Conservation (phyloP, 2,797 vertebrate genomes). For the Dryobates pubescens region DNA sequence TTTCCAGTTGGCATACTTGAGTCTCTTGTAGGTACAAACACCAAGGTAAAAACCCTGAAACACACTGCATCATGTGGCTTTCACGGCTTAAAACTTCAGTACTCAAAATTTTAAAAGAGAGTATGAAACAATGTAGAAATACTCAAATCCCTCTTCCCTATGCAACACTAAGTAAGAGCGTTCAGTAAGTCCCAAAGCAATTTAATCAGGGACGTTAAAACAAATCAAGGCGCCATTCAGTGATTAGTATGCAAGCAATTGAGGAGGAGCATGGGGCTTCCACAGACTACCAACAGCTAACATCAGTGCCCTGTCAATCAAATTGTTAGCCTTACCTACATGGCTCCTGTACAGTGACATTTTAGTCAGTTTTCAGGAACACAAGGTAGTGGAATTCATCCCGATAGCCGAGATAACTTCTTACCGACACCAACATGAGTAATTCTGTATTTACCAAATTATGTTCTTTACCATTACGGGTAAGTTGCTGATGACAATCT, state of each 20-base stretch:
- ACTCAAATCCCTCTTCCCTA: neutral
- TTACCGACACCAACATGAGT: neutral
- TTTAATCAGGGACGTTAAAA: conserved; percentile 10
- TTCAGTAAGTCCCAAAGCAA: neutral
- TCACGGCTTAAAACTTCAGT: neutral
- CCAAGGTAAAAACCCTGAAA: neutral
- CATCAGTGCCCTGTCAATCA: neutral
- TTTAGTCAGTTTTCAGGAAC: neutral
- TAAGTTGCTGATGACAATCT: neutral
- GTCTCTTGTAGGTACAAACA: neutral
- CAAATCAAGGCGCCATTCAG: neutral
- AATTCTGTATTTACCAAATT: neutral
- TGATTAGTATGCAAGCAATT: neutral
- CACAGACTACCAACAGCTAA: neutral
- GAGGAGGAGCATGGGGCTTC: neutral
- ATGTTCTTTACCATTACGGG: neutral
- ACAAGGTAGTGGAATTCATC: neutral
- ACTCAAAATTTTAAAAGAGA: neutral
- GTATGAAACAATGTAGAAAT: neutral
- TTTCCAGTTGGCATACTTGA: neutral
- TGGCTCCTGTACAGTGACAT: neutral
- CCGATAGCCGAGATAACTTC: neutral
- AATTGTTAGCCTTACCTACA: neutral
- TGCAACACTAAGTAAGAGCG: neutral
- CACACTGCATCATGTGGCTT: neutral